Conservation (phyloP, 2,888 invertebrate species). For the Ischnus inquisitorius region DNA sequence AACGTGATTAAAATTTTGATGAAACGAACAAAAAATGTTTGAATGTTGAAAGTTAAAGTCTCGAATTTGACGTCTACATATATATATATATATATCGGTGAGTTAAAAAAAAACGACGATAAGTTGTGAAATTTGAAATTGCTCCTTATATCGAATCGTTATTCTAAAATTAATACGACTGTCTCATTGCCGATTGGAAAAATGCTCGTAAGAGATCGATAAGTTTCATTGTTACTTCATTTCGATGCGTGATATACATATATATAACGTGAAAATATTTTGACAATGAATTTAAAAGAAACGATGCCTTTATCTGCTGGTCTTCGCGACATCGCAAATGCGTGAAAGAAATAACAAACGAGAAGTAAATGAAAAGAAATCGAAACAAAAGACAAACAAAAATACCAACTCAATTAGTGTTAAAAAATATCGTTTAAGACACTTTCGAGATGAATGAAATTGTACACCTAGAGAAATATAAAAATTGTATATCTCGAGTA, state of each 20-base stretch:
- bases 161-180: slow-evolving; percentile 66
- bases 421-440: slow-evolving; percentile 70
- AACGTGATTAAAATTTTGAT: slow-evolving; percentile 41
- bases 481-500: slow-evolving; percentile 29
- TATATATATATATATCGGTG: slow-evolving; percentile 33
- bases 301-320: slow-evolving; percentile 78
- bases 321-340: slow-evolving; percentile 73
- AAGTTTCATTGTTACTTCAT: slow-evolving; percentile 41
- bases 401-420: slow-evolving; percentile 74
- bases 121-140: slow-evolving; percentile 51
- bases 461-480: slow-evolving; percentile 32
- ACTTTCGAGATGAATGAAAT: slow-evolving; percentile 46
- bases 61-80: slow-evolving; percentile 47
- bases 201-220: slow-evolving; percentile 58
- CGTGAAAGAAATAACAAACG: slow-evolving; percentile 36
- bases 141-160: slow-evolving; percentile 58
- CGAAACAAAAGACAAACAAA: slow-evolving; percentile 14
- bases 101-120: background rate
- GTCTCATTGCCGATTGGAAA: slow-evolving; percentile 45
- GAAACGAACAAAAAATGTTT: slow-evolving; percentile 4
- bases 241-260: slow-evolving; percentile 52
- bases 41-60: slow-evolving; percentile 58
- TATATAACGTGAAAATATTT: slow-evolving; percentile 60
- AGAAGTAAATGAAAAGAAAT: background rate
- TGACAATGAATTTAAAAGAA: slow-evolving; percentile 70